These are phyloP conservation scores for Actinopyga echinites DNA, from an alignment of 53 echinoderm and acorn worm genomes.

Conservation along the genomic window DNA sequence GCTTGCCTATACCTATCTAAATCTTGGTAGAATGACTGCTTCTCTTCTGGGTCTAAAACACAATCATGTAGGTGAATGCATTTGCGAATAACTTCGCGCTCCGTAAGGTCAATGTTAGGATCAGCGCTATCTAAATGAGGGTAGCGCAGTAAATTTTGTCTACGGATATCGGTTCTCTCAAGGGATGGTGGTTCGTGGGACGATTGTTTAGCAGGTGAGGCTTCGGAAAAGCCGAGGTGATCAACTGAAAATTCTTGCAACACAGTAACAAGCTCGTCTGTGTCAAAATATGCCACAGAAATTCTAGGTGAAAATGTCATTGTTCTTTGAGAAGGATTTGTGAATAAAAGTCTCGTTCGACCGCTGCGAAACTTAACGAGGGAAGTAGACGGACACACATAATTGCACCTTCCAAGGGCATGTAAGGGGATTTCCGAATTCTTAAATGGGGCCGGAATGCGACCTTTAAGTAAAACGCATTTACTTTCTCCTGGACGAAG, in stretches of 20 bases:
- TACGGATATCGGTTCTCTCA: background rate
- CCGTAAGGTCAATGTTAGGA: background rate
- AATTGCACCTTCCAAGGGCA: background rate
- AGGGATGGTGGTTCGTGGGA: background rate
- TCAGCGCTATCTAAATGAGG: conserved; percentile 27
- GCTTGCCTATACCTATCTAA: background rate
- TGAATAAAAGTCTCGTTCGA: background rate
- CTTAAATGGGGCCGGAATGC: background rate
- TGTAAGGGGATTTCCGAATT: conserved; percentile 7
- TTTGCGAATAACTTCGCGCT: conserved; percentile 4
- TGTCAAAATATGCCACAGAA: background rate
- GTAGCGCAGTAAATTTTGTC: background rate
- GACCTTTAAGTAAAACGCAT: background rate
- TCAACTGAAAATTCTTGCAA: background rate
- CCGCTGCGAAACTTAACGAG: background rate
- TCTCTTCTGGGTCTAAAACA: background rate
- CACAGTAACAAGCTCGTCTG: background rate
- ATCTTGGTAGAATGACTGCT: background rate
- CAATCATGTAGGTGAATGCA: conserved; percentile 3
- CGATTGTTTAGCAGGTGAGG: no score
- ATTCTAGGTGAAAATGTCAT: background rate
- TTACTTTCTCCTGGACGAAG: background rate
- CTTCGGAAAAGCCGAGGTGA: background rate
- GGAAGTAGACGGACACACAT: background rate
- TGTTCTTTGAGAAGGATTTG: background rate